Conservation (phyloP, 2,113 vertebrate species). For the Spheniscus mendiculus region DNA sequence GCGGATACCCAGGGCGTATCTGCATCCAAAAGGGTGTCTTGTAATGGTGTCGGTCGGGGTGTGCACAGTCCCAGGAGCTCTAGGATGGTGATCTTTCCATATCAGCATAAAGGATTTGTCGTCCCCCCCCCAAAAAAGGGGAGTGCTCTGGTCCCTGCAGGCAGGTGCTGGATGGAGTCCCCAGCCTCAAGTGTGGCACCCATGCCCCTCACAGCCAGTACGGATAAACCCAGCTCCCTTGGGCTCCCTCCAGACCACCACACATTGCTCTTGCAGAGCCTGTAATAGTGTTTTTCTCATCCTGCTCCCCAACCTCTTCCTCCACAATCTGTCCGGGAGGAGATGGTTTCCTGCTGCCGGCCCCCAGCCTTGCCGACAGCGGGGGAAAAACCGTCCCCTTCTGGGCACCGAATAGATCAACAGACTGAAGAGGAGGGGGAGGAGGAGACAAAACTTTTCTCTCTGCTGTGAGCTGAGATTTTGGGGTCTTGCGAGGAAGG, state of each 20-base stretch:
- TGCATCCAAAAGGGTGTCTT: not conserved
- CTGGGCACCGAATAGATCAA: fast-evolving
- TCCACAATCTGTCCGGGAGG: not conserved
- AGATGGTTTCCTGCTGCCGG: not conserved
- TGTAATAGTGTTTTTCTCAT: not conserved
- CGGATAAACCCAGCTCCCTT: not conserved
- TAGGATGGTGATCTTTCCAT: not conserved
- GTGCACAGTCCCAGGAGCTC: not conserved
- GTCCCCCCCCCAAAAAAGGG: too few relatives aligned
- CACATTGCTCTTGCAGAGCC: not conserved
- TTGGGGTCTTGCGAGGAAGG: not conserved
- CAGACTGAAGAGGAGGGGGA: not conserved
- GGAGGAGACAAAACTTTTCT: not conserved
- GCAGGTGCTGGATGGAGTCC: not conserved
- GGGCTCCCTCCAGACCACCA: not conserved
- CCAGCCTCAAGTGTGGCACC: not conserved
- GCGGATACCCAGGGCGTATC: not conserved
- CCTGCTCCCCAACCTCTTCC: not conserved
- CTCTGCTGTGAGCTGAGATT: not conserved
- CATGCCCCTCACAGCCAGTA: not conserved
- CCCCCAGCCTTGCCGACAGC: fast-evolving
- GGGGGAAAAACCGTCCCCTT: not conserved
- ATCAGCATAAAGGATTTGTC: not conserved
- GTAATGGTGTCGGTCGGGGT: fast-evolving
- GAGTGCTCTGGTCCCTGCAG: not conserved